phyloP scores from a whole-genome alignment of 2,797 vertebrate species.

The Crenichthys baileyi region DNA sequence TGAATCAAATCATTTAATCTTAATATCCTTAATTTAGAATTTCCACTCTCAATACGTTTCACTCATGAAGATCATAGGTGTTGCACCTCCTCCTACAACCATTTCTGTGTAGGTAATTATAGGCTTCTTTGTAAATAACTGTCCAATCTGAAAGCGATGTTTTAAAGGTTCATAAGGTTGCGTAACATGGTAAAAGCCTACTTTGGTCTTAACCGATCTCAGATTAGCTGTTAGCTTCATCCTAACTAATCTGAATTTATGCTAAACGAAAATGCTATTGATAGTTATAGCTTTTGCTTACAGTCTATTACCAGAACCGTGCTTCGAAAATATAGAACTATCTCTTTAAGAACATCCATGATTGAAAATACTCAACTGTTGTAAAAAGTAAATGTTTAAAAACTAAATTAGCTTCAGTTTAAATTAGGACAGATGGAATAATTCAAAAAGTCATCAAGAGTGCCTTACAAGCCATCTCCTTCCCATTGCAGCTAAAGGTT shows the following conservation, averaged over 20 bases:
- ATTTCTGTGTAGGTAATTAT: neutral
- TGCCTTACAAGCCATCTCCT: neutral
- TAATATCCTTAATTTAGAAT: neutral
- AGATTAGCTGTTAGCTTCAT: neutral
- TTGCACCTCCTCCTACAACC: neutral
- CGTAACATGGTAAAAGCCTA: neutral
- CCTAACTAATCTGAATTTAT: neutral
- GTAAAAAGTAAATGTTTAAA: neutral
- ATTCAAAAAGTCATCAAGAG: neutral
- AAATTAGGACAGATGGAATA: neutral
- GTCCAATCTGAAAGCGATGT: neutral
- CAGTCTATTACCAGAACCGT: neutral
- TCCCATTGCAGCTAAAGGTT: slow-evolving; percentile 24
- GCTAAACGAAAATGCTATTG: neutral
- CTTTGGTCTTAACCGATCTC: neutral
- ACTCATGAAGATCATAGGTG: neutral
- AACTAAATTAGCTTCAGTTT: neutral
- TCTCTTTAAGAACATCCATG: neutral
- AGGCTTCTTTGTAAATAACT: neutral
- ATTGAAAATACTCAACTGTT: neutral
- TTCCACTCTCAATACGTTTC: neutral
- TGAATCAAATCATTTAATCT: neutral
- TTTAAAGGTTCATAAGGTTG: no score
- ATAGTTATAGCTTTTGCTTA: neutral
- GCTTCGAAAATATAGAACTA: neutral